Conservation (phyloP, 2,888 invertebrate species). For the Epinotia brunnichana region DNA sequence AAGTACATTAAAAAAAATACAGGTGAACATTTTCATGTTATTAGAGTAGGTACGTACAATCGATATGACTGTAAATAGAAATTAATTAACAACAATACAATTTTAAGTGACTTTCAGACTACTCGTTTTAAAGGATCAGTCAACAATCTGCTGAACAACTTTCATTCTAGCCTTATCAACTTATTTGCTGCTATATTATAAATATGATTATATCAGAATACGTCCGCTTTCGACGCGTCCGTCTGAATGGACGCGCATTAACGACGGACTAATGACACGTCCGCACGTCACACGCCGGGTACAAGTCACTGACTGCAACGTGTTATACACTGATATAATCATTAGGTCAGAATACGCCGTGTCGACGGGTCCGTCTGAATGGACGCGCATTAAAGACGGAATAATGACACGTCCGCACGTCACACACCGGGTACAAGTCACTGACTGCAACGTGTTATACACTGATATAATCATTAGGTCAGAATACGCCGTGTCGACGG, state of each 20-base stretch:
- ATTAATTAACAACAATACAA: too few relatives aligned
- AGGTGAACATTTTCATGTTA: too few relatives aligned
- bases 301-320: constrained; percentile 48
- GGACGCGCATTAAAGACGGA: constrained; percentile 46
- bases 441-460: constrained; percentile 21
- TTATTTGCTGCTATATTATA: constrained; percentile 1
- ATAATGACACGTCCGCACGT: constrained; percentile 83
- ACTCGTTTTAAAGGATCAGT: too few relatives aligned
- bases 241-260: constrained; percentile 80
- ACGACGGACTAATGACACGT: constrained; percentile 82
- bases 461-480: constrained; percentile 45
- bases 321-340: neutral
- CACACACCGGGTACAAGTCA: constrained; percentile 58
- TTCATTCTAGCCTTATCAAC: too few relatives aligned
- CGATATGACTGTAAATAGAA: too few relatives aligned
- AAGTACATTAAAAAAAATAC: too few relatives aligned
- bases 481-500: constrained; percentile 74
- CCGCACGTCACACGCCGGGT: constrained; percentile 72
- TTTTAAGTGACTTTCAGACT: too few relatives aligned
- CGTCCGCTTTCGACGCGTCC: constrained; percentile 72
- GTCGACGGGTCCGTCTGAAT: constrained; percentile 28
- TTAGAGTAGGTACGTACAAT: too few relatives aligned
- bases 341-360: neutral
- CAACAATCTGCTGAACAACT: too few relatives aligned
- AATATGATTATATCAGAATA: constrained; percentile 59